phyloP scores from a whole-genome alignment of 2,113 vertebrate species.

The Dromiciops gliroides region DNA sequence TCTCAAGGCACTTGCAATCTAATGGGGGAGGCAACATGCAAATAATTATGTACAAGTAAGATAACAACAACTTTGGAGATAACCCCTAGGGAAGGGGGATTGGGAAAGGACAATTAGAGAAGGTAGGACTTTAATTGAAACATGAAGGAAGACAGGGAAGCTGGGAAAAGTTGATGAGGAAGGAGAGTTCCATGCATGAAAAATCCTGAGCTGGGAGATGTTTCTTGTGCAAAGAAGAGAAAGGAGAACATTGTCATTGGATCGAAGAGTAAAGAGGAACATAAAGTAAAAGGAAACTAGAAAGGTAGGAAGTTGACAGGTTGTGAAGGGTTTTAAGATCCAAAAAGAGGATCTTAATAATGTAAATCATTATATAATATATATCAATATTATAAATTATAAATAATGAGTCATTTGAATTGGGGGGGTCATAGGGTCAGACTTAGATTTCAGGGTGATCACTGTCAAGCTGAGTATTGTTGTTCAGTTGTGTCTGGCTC shows the following conservation, averaged over 20 bases:
- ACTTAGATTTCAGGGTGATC: not conserved
- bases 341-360: not conserved
- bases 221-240: not conserved
- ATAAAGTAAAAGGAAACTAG: not conserved
- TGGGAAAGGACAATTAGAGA: not conserved
- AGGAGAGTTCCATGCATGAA: not conserved
- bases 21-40: not conserved
- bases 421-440: not conserved
- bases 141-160: not conserved
- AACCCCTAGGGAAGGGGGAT: not conserved
- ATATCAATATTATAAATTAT: not conserved
- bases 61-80: not conserved
- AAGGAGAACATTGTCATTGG: not conserved
- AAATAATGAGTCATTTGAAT: not conserved
- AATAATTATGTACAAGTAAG: not conserved
- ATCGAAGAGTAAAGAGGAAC: not conserved
- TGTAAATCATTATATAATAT: not conserved
- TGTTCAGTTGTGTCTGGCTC: not conserved
- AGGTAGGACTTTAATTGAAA: not conserved
- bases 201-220: not conserved
- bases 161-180: not conserved
- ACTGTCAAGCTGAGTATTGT: not conserved
- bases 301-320: not conserved
- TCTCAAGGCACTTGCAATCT: not conserved
- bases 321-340: not conserved